These are phyloP conservation scores for Ophiodon elongatus DNA, from an alignment of 2,113 vertebrate genomes.

Conservation along the genomic window DNA sequence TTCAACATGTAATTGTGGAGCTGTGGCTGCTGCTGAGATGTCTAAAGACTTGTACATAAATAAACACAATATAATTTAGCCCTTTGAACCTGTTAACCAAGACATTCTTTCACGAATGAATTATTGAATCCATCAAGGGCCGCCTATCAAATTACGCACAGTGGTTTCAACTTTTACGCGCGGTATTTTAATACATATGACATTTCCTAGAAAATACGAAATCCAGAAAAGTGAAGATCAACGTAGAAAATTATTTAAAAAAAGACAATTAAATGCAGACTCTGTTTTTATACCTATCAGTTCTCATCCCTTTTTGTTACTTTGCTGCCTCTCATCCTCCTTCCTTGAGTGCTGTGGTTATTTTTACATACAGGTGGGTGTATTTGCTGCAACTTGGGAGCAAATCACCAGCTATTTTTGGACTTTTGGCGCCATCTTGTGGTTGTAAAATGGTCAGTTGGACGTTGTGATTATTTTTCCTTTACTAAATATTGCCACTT, in stretches of 20 bases:
- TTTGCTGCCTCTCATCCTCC: not conserved
- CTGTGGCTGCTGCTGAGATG: not conserved
- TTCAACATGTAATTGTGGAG: not conserved
- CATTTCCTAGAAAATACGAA: not conserved
- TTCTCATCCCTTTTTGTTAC: not conserved
- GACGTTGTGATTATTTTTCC: not conserved
- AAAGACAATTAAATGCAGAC: not conserved
- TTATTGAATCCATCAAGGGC: not conserved
- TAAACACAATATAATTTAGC: not conserved
- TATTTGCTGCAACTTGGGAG: not conserved
- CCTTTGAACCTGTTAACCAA: not conserved
- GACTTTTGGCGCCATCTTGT: constrained; percentile 61
- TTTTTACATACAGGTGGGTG: not conserved
- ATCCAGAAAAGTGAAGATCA: constrained; percentile 8
- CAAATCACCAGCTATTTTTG: not conserved
- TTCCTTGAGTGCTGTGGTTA: not conserved
- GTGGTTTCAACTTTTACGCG: not conserved
- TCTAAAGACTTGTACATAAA: not conserved
- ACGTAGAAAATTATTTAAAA: not conserved
- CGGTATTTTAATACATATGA: not conserved
- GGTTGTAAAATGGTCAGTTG: not conserved
- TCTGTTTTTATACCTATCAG: not conserved
- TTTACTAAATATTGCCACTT: not conserved
- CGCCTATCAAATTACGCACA: constrained; percentile 16
- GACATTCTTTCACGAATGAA: not conserved